These are phyloP conservation scores for Bucco capensis DNA, from an alignment of 2,113 vertebrate species.

Conservation along the genomic window DNA sequence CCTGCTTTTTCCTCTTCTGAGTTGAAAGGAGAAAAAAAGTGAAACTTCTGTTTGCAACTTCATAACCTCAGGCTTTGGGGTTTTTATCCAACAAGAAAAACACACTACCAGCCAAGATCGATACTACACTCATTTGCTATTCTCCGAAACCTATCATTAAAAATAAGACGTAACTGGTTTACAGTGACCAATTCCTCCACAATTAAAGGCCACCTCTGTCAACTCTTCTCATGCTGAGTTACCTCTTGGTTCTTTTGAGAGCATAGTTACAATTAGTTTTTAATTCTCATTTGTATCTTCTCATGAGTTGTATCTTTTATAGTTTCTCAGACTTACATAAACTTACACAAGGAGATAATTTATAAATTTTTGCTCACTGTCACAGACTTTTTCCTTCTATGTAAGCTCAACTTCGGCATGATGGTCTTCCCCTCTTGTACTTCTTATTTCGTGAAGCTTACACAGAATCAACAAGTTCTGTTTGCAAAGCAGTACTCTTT, in stretches of 20 bases:
- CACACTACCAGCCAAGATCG: constrained; percentile 15
- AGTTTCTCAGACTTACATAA: not conserved
- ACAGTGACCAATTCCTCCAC: not conserved
- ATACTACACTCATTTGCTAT: not conserved
- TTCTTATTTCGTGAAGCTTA: not conserved
- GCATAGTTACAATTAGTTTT: not conserved
- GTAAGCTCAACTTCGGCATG: not conserved
- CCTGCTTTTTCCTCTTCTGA: not conserved
- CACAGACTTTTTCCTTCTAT: not conserved
- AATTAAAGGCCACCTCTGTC: not conserved
- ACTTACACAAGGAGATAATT: not conserved
- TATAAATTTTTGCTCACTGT: not conserved
- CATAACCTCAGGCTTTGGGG: not conserved
- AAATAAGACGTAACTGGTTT: not conserved
- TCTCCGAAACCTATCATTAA: constrained; percentile 33
- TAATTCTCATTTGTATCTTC: not conserved
- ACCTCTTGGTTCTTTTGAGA: not conserved
- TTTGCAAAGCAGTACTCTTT: not conserved
- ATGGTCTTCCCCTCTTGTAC: not conserved
- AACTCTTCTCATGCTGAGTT: not conserved
- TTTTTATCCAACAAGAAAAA: not conserved
- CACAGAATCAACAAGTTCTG: not conserved
- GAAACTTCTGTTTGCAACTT: not conserved
- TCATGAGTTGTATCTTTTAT: not conserved
- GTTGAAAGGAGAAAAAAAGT: not conserved